A percentile compares a stretch with the other conserved stretches of the same genome.
Evolutionary conservation across 2,113 vertebrate species (phyloP).

Genomic region (Corythaixoides concolor): DNA sequence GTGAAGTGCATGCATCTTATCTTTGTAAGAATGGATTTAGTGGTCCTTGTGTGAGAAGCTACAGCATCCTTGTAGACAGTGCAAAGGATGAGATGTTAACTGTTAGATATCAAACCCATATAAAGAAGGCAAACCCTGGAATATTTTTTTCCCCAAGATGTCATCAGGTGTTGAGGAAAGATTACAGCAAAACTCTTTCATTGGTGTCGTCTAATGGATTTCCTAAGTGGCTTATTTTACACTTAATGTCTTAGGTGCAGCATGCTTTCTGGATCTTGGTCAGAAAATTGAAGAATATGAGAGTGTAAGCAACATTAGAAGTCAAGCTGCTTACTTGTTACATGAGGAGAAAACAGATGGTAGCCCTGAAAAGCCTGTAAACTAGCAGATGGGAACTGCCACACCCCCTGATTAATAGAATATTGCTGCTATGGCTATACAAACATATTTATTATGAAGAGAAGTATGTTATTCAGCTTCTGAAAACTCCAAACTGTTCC

Average conservation of each 20-base stretch:
- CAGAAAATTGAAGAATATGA: not conserved
- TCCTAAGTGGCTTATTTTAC: not conserved
- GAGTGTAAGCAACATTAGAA: not conserved
- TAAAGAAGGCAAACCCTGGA: not conserved
- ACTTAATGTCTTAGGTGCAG: not conserved
- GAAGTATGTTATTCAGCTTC: not conserved
- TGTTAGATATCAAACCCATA: not conserved
- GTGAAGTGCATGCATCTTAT: not conserved
- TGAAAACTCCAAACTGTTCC: not conserved
- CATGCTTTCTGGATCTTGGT: not conserved
- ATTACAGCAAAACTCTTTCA: not conserved
- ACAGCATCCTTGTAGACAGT: not conserved
- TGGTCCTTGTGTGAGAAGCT: not conserved
- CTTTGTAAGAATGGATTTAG: not conserved
- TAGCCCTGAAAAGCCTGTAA: constrained; percentile 38
- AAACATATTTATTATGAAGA: not conserved
- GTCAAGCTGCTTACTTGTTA: constrained; percentile 30
- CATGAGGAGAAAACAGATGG: constrained; percentile 50
- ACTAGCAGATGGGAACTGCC: constrained; percentile 59
- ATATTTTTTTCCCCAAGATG: not conserved
- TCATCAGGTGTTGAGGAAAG: not conserved
- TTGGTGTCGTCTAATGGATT: not conserved
- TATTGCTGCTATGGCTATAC: constrained; percentile 9
- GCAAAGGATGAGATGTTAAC: not conserved
- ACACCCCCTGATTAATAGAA: constrained; percentile 15